Base-by-base conservation (phyloP, 2,888 invertebrate genomes). In the Ctena decussata region DNA sequence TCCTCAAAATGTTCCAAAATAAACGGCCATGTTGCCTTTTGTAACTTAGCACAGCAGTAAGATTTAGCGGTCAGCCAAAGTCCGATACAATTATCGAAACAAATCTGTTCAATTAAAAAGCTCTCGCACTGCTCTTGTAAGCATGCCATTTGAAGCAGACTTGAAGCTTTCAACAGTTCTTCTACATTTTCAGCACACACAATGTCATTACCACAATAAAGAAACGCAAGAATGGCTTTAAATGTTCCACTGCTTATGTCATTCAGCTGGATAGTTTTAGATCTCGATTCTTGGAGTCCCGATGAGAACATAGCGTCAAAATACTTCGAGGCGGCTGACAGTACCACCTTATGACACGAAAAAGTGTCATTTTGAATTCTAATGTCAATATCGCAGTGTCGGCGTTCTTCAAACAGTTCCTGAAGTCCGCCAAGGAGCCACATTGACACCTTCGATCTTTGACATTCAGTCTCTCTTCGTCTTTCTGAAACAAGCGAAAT, bases 251-350 rank as follows among this genome's bases (percentile, higher is more conserved):
- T 60, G 21, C 44, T 41, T 6, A 89, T 75, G 32, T 90, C 88
- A 8, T 77, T 80, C 2, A 90, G 57, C 21, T 41, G 41, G 1
- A 90, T 77, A 6, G 30, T 57, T 12, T 84, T 77, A 15, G 82
- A 60, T 77, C 73, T 77, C 8, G 89, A 78, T 69, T 91, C 91
- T 41, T 77, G 83, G 86, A 91, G 87, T 0, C 89, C 88, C 15
- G 90, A 88, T 5, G 90, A 84, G 76, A 90, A 91, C 90, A 91
- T 90, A 46, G 84, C 88, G 53, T 91, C 90, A 37, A 91, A 91
- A 57, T 90, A 90, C 30, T 75, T 69, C 3, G 90, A 91, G 12
- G 88, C 86, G 1, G 91, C 89, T 0, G 89, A 86, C 0, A 91
- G 77, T 5, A 91, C 82, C 21, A 86, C 86, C 70, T 77, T 86